phyloP scores from a whole-genome alignment of 2,888 invertebrate species.

The Elmis aenea region DNA sequence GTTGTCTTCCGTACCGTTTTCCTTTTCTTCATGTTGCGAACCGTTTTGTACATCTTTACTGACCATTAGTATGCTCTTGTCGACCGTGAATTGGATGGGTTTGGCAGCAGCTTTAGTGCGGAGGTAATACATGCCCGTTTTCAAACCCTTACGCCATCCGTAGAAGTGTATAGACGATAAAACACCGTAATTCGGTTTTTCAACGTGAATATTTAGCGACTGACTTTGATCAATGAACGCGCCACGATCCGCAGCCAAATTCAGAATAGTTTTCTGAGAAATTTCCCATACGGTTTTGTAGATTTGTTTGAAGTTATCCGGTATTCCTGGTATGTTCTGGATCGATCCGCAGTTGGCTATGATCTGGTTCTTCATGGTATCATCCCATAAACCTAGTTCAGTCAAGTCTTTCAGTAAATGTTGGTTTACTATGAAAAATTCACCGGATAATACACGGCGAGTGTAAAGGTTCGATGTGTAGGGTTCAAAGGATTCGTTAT shows the following conservation, averaged over 20 bases:
- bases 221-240: slow-evolving; percentile 99
- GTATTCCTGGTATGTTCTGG: slow-evolving; percentile 80
- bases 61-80: slow-evolving; percentile 65
- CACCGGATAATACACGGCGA: slow-evolving; percentile 89
- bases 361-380: slow-evolving; percentile 91
- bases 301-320: slow-evolving; percentile 75
- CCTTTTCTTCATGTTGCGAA: slow-evolving; percentile 36
- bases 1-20: slow-evolving; percentile 36
- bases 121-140: slow-evolving; percentile 99
- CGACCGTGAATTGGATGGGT: slow-evolving; percentile 97
- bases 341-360: slow-evolving; percentile 90
- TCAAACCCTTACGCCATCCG: slow-evolving; percentile 93
- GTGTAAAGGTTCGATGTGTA: slow-evolving; percentile 97
- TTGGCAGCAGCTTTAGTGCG: slow-evolving; percentile 94
- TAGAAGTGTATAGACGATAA: slow-evolving; percentile 98
- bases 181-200: slow-evolving; percentile 88
- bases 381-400: slow-evolving; percentile 87
- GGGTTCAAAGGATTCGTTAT: slow-evolving; percentile 97
- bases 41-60: slow-evolving; percentile 16
- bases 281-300: slow-evolving; percentile 99
- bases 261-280: slow-evolving; percentile 83
- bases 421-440: slow-evolving; percentile 94
- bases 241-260: slow-evolving; percentile 97
- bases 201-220: slow-evolving; percentile 95
- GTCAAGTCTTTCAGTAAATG: slow-evolving; percentile 92